Base-by-base conservation (phyloP, 1,140 invertebrate genomes). In the Metopolophium dirhodum region DNA sequence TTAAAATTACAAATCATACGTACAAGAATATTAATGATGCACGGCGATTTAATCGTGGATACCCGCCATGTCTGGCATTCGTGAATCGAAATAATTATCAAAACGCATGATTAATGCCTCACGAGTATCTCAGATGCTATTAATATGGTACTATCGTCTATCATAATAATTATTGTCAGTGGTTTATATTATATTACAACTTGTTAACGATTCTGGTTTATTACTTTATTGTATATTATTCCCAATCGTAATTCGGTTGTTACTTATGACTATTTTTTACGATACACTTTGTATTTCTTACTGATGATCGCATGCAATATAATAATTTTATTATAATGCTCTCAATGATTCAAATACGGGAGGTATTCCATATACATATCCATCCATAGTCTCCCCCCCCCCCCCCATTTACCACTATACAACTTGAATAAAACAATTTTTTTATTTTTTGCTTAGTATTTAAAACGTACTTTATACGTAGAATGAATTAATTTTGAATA, bases 1-100 rank as follows among this genome's bases (percentile, higher is more conserved):
- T 89, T 89, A 89, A 14, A n/a, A 89, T 54, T 54, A 89, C 87
- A 54, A 54, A 88, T 47, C n/a, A 35, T 35, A 77, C 61, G 61
- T 68, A n/a, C 61, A 88, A 88, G 35, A 88, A 51, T 49, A 88
- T 51, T 88, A 51, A 88, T 88, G 47, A 88, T 49, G 35, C 22
- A 51, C 7, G 30, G 47, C 26, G 86, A 45, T 51, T 20, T 88
- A 88, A 14, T 47, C 30, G 85, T n/a, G 37, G 23, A 8, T 35
- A 51, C 35, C 20, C 86, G 30, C 45, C 35, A 85, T 30, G 85
- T 49, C 86, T 26, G 47, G n/a, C 8, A 8, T 51, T 51, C 86
- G 47, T 35, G 45, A 88, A 51, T 51, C 30, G 30, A 88, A 88
- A 51, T 88, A 88, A 51, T 88, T 51, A n/a, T 51, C n/a, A 88